A percentile compares a stretch with the other conserved stretches of the same genome.
Conservation (phyloP, 2,113 vertebrate genomes). For the Mormyrus lacerda region DNA sequence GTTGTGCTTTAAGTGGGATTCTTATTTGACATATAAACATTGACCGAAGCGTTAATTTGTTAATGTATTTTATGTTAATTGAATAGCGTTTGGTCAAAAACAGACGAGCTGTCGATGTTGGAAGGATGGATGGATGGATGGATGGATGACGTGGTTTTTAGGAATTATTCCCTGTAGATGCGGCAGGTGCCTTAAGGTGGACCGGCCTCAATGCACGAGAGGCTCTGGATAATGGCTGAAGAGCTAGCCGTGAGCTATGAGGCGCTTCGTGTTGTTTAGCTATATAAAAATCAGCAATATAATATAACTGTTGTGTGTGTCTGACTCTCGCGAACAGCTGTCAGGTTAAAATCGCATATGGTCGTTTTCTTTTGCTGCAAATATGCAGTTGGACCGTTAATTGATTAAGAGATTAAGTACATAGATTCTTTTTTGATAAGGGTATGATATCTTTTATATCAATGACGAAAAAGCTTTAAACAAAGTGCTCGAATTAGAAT, state of each 20-base stretch:
- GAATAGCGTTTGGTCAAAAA: background rate
- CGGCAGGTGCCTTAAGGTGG: slow-evolving; percentile 26
- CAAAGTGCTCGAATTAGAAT: background rate
- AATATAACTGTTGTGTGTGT: background rate
- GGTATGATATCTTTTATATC: background rate
- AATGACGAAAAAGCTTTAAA: background rate
- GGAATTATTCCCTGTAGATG: background rate
- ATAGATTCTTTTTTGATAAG: background rate
- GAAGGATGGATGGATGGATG: background rate
- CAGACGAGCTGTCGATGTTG: background rate
- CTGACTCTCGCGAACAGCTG: background rate
- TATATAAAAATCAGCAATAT: background rate
- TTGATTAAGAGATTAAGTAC: background rate
- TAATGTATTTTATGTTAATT: background rate
- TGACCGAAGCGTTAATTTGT: background rate
- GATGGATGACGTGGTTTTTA: slow-evolving; percentile 24
- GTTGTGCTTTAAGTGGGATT: background rate
- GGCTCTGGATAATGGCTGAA: background rate
- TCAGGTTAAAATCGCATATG: background rate
- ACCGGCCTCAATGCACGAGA: background rate
- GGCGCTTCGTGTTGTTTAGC: background rate
- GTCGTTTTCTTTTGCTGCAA: background rate
- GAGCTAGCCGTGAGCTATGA: background rate
- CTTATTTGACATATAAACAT: background rate
- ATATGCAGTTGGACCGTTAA: background rate